Conservation (phyloP, 2,888 invertebrate genomes). For the Diploptera punctata region DNA sequence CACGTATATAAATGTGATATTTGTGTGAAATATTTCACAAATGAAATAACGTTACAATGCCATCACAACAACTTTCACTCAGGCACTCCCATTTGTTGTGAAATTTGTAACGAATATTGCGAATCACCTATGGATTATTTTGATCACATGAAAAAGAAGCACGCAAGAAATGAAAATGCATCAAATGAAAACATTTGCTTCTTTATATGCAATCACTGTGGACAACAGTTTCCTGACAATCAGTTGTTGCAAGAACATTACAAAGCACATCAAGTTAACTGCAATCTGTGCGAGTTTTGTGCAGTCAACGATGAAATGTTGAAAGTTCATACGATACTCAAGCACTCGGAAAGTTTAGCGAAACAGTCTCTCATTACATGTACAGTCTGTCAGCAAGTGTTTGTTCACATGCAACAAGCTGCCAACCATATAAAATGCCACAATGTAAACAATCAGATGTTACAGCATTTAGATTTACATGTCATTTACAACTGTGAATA, state of each 20-base stretch:
- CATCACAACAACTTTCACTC: conserved; percentile 1
- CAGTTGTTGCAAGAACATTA: not conserved
- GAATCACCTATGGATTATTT: not conserved
- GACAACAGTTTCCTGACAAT: not conserved
- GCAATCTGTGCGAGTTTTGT: no score
- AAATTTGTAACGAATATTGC: not conserved
- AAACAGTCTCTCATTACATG: not conserved
- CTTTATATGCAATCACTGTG: not conserved
- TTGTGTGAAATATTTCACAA: not conserved
- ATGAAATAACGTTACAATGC: not conserved
- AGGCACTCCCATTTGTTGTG: not conserved
- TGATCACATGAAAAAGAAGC: not conserved
- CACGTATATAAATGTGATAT: not conserved
- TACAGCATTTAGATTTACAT: no score
- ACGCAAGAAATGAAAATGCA: no score
- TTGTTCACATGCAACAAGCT: not conserved
- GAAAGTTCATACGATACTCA: no score
- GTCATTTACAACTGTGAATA: conserved; percentile 10
- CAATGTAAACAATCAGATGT: no score
- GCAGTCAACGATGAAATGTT: no score
- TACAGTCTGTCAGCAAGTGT: not conserved
- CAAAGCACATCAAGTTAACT: no score
- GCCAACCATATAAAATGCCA: not conserved
- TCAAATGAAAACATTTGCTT: not conserved
- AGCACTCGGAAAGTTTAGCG: not conserved